Evolutionary conservation across 2,797 vertebrate genomes (phyloP).

Genomic region (Gorsachius magnificus): DNA sequence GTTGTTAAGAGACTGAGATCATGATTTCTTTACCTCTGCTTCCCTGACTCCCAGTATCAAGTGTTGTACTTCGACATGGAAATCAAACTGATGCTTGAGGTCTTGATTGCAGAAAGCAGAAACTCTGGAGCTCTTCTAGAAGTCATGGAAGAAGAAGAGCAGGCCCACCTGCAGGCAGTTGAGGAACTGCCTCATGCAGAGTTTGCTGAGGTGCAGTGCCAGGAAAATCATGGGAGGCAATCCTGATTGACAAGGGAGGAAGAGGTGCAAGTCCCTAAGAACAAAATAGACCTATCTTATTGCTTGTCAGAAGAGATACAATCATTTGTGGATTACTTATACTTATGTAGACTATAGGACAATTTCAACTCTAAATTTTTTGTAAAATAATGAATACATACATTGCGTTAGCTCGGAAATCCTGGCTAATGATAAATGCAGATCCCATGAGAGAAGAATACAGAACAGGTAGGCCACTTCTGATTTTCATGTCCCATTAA

Average conservation of each 20-base stretch:
- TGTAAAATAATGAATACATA: background rate
- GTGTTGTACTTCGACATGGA: slow-evolving; percentile 79
- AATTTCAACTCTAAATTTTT: background rate
- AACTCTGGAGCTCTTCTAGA: slow-evolving; percentile 84
- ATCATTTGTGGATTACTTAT: background rate
- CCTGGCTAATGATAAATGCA: background rate
- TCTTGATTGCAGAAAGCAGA: slow-evolving; percentile 88
- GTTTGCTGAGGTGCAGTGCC: slow-evolving; percentile 80
- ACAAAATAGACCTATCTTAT: background rate
- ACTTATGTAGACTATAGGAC: background rate
- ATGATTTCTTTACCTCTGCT: background rate
- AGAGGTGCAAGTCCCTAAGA: slow-evolving; percentile 50
- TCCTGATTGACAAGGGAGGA: slow-evolving; percentile 68
- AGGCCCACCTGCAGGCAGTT: slow-evolving; percentile 74
- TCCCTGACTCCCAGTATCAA: background rate
- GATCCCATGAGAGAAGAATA: background rate
- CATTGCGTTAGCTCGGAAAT: background rate
- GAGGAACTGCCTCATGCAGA: slow-evolving; percentile 78
- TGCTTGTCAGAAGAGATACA: background rate
- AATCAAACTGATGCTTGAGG: slow-evolving; percentile 83
- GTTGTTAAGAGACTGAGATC: background rate
- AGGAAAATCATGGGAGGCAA: slow-evolving; percentile 83
- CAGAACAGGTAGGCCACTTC: background rate
- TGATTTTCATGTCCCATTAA: background rate
- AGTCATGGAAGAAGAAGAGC: slow-evolving; percentile 87